A percentile compares a stretch with the other conserved stretches of the same genome.
These are phyloP conservation scores for Charadrius vociferus DNA, from an alignment of 2,113 vertebrate genomes.

Conservation along the genomic window DNA sequence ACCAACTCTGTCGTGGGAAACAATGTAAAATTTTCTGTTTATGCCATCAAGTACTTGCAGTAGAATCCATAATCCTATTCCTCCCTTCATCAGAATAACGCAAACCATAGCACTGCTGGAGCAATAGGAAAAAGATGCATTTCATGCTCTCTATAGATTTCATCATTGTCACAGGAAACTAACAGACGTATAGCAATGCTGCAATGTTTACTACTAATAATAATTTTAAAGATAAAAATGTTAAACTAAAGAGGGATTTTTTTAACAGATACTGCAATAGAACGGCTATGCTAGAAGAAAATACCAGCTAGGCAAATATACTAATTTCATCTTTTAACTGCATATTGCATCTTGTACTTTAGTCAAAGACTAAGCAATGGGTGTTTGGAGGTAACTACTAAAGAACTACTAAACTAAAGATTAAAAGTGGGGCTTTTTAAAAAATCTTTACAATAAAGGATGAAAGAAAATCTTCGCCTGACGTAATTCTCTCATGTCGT, in stretches of 20 bases:
- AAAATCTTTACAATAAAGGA: not conserved
- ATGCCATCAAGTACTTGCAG: not conserved
- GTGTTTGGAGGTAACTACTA: not conserved
- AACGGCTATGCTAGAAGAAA: not conserved
- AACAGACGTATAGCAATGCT: fast-evolving
- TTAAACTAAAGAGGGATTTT: not conserved
- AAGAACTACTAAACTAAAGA: not conserved
- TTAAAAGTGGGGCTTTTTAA: not conserved
- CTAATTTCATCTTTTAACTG: not conserved
- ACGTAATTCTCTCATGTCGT: not conserved
- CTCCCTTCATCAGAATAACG: not conserved
- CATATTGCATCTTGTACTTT: not conserved
- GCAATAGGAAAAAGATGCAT: not conserved
- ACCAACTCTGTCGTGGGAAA: not conserved
- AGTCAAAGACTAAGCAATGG: not conserved
- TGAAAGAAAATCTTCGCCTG: not conserved
- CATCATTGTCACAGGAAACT: not conserved
- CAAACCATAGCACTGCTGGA: not conserved
- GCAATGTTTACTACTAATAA: not conserved
- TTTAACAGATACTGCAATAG: not conserved
- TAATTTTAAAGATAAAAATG: not conserved
- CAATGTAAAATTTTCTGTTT: not conserved
- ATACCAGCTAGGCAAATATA: not conserved
- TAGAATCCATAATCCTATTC: not conserved
- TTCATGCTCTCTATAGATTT: not conserved